Evolutionary conservation across 2,113 vertebrate genomes (phyloP).

Genomic region (Mormyrus iriodes): DNA sequence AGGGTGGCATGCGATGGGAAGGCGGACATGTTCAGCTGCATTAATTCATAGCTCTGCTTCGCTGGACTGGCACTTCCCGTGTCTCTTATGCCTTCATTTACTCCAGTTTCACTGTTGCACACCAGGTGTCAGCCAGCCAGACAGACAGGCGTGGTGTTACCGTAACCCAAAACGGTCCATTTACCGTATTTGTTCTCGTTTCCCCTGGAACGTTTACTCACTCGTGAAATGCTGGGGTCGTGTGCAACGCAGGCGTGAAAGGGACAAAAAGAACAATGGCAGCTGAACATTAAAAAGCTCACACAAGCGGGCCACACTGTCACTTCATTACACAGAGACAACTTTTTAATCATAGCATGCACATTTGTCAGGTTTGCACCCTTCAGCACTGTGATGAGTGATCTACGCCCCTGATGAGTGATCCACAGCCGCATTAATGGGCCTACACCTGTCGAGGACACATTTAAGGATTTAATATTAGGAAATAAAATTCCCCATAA

Average conservation of each 20-base stretch:
- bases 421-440: not conserved
- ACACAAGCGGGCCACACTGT: not conserved
- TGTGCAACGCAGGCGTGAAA: not conserved
- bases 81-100: constrained; percentile 34
- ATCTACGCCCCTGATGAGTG: not conserved
- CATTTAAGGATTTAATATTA: not conserved
- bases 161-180: not conserved
- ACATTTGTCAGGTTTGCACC: not conserved
- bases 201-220: not conserved
- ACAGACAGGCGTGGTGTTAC: not conserved
- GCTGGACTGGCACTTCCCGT: constrained; percentile 30
- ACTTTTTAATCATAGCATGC: not conserved
- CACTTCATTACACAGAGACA: not conserved
- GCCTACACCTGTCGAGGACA: not conserved
- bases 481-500: not conserved
- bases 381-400: not conserved
- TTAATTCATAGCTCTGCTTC: constrained; percentile 55
- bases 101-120: constrained; percentile 25
- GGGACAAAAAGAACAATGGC: not conserved
- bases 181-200: not conserved
- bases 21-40: constrained; percentile 39
- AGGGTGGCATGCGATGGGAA: not conserved
- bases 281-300: not conserved
- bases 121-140: not conserved
- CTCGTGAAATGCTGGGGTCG: not conserved